These are phyloP conservation scores for Epinephelus coioides DNA, from an alignment of 2,797 vertebrate species.

Conservation along the genomic window DNA sequence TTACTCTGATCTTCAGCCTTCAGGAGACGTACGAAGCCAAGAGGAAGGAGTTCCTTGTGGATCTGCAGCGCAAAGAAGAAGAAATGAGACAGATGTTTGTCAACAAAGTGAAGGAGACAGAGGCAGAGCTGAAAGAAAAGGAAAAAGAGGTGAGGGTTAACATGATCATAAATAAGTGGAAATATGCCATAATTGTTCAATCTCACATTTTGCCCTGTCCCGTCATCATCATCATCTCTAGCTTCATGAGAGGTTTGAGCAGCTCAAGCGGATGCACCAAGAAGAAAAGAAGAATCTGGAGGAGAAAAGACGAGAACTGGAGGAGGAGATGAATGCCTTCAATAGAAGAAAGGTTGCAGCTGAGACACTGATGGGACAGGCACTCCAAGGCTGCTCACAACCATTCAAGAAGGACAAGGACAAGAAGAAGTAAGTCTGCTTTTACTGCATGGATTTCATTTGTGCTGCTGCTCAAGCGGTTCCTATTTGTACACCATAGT, in stretches of 20 bases:
- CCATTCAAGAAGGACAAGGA: constrained; percentile 97
- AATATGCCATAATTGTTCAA: background rate
- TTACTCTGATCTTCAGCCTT: constrained; percentile 84
- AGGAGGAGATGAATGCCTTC: constrained; percentile 96
- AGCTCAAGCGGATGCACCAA: constrained; percentile 95
- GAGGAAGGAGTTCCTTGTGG: constrained; percentile 94
- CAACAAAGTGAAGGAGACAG: constrained; percentile 97
- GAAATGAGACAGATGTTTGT: constrained; percentile 99
- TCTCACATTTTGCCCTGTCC: constrained; percentile 15
- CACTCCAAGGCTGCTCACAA: constrained; percentile 89
- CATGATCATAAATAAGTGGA: background rate
- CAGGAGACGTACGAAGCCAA: constrained; percentile 97
- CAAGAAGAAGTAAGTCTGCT: constrained; percentile 94
- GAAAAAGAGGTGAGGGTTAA: constrained; percentile 90
- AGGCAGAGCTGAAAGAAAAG: constrained; percentile 96
- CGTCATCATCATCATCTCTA: constrained; percentile 59
- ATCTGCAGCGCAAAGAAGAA: constrained; percentile 96
- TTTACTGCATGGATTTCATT: constrained; percentile 11
- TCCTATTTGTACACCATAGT: background rate
- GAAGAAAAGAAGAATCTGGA: constrained; percentile 97
- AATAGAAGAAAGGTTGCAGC: constrained; percentile 93
- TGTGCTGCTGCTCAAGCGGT: background rate
- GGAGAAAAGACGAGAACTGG: constrained; percentile 93
- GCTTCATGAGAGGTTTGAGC: constrained; percentile 98
- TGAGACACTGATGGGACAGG: constrained; percentile 94